Base-by-base conservation (phyloP, 1,140 invertebrate genomes). In the Phymastichus coffea region DNA sequence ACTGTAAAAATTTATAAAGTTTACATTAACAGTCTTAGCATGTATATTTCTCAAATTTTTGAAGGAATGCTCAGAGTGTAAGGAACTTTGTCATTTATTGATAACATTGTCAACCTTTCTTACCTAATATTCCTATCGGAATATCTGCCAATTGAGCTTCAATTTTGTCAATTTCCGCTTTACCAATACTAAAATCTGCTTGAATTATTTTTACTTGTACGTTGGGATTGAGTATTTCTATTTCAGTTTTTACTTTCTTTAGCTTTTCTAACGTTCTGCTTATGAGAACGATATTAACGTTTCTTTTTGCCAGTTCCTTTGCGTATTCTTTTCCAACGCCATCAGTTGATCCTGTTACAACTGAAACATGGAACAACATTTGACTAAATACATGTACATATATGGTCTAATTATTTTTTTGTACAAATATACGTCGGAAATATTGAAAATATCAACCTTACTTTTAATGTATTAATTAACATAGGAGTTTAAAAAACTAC, bases 241-340 rank as follows among this genome's bases (percentile, higher is more conserved):
- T 92, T 80, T 94, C 88, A 22, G 82, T 77, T 49, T 88, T 87
- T 10, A 88, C 85, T 23, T 80, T 82, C 25, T 85, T 82, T 10
- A 96, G 80, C 72, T 91, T 94, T 15, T 88, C 85, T 62, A 85
- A 77, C 63, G 83, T 91, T 70, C 92, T 82, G 70, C 92, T 95
- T 51, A 97, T 89, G 25, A 97, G 82, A 41, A 96, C 85, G 30
- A 97, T 76, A 76, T 93, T 95, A 48, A 95, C 73, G 1, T 90
- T 88, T 66, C 85, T 84, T 23, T 80, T 83, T 2, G 92, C 94
- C 63, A 97, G 80, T 78, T 95, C 90, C 65, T 84, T 78, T 19
- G 93, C 92, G 78, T 95, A 97, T 58, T 91, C 89, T 79, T 90
- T 91, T 20, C 94, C 94, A 74, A 97, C 95, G n/a, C 94, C 94